These are phyloP conservation scores for Tipula vernalis DNA, from an alignment of 2,888 invertebrate species.

Conservation along the genomic window DNA sequence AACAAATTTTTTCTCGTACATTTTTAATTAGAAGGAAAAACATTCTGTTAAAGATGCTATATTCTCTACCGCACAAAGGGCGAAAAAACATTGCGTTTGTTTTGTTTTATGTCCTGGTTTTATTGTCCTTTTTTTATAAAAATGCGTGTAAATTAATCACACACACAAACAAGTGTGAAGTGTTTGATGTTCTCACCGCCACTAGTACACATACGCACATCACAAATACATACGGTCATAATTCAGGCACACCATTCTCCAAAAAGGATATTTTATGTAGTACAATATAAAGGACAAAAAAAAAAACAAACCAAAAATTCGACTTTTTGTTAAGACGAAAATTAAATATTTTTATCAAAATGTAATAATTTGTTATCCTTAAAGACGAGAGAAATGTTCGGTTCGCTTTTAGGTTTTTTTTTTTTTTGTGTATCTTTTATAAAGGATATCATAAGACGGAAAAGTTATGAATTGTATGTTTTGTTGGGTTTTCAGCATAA, in stretches of 20 bases:
- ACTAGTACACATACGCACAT: background rate
- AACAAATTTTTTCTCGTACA: background rate
- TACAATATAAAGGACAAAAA: background rate
- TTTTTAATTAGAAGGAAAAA: background rate
- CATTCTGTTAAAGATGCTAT: background rate
- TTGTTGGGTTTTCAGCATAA: background rate
- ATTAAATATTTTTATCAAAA: slow-evolving; percentile 4
- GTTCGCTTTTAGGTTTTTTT: background rate
- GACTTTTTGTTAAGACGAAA: background rate
- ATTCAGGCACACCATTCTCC: background rate
- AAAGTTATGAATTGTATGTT: background rate
- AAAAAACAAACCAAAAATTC: background rate
- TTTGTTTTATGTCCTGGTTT: background rate
- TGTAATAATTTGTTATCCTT: background rate
- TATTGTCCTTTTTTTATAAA: background rate
- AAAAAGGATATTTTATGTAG: background rate
- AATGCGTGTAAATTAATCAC: background rate
- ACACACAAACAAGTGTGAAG: background rate
- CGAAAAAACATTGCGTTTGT: background rate
- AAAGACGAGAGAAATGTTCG: background rate
- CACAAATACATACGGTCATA: background rate
- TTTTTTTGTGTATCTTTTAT: background rate
- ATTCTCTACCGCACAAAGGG: background rate
- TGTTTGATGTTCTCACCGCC: background rate
- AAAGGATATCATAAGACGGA: background rate